Evolutionary conservation across 2,113 vertebrate species (phyloP).

Genomic region (Aphyosemion australe): DNA sequence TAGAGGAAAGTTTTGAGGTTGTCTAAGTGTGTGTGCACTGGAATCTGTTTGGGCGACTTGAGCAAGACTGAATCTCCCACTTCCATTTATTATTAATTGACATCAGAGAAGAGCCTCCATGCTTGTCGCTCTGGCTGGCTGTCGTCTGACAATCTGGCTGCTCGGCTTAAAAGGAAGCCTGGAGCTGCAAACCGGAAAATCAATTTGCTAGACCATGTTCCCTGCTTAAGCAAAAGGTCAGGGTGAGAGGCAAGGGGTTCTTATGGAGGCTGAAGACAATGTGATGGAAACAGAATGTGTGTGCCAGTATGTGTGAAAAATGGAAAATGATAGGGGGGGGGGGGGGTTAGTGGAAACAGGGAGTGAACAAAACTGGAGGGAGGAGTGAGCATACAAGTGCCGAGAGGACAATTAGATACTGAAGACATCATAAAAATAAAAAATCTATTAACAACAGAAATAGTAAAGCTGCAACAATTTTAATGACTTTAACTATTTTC

Average conservation of each 20-base stretch:
- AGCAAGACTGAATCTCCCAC: constrained; percentile 20
- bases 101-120: constrained; percentile 34
- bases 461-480: no score
- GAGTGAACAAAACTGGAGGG: no score
- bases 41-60: constrained; percentile 11
- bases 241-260: constrained; percentile 23
- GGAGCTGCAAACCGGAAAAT: constrained; percentile 63
- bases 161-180: constrained; percentile 33
- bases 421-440: no score
- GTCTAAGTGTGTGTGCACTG: neutral
- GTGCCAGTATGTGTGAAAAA: neutral
- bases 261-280: constrained; percentile 25
- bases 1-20: constrained; percentile 11
- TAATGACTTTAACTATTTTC: no score
- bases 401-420: no score
- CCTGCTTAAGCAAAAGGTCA: constrained; percentile 47
- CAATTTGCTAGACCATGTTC: constrained; percentile 47
- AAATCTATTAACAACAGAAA: no score
- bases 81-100: constrained; percentile 51
- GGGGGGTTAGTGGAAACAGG: neutral
- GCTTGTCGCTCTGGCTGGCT: constrained; percentile 11
- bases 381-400: no score
- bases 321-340: constrained; percentile 8
- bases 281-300: constrained; percentile 17
- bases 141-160: constrained; percentile 22